Conservation (phyloP, 2,888 invertebrate genomes). For the Melinaea menophilus region DNA sequence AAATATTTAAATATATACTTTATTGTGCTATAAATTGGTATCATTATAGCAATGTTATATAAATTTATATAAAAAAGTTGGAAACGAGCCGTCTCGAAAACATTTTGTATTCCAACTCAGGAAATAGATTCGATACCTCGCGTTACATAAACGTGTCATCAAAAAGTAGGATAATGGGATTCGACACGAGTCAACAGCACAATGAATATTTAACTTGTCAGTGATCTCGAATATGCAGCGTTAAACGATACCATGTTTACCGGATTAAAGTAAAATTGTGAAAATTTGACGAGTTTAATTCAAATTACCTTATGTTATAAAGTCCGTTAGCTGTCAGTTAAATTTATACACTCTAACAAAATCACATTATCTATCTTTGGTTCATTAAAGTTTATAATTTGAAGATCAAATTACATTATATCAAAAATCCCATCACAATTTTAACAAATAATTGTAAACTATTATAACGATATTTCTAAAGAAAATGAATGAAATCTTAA, state of each 20-base stretch:
- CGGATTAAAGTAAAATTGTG: neutral
- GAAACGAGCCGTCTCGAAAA: neutral
- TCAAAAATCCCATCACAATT: too few species aligned
- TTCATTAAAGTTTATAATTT: too few species aligned
- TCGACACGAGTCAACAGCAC: neutral
- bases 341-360: neutral
- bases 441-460: too few species aligned
- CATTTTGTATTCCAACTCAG: neutral
- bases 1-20: too few species aligned
- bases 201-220: slow-evolving; percentile 1
- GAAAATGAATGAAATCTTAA: too few species aligned
- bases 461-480: too few species aligned
- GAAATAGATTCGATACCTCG: neutral
- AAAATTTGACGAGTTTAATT: neutral
- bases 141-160: neutral
- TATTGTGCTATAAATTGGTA: too few species aligned
- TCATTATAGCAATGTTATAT: neutral
- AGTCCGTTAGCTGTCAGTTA: too few species aligned
- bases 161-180: slow-evolving; percentile 1
- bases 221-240: neutral
- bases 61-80: neutral
- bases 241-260: slow-evolving; percentile 5
- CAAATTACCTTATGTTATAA: neutral
- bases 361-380: neutral
- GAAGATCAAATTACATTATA: too few species aligned